Conservation (phyloP, 2,113 vertebrate genomes). For the Aramus guarauna region DNA sequence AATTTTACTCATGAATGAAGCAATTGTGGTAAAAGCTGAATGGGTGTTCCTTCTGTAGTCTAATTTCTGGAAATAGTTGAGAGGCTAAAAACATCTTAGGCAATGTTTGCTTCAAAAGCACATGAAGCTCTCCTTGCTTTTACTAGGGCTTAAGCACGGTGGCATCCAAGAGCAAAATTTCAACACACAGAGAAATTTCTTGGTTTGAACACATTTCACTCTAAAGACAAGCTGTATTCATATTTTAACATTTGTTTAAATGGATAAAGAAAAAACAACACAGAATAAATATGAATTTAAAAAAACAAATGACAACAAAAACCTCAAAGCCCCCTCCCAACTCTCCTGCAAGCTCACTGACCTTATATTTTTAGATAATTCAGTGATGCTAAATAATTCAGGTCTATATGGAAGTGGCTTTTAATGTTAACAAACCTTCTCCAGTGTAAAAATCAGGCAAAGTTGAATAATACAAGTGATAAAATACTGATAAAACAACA, state of each 20-base stretch:
- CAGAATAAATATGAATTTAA: not conserved
- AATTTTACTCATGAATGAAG: constrained; percentile 47
- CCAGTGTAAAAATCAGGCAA: not conserved
- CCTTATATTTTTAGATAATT: not conserved
- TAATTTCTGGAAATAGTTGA: constrained; percentile 33
- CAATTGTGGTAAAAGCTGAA: constrained; percentile 40
- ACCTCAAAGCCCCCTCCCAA: rapidly evolving
- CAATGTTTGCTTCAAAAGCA: constrained; percentile 21
- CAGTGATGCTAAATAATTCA: not conserved
- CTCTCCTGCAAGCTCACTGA: not conserved
- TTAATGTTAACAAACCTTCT: not conserved
- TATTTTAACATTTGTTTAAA: not conserved
- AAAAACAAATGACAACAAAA: not conserved
- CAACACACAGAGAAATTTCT: not conserved
- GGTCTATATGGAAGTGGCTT: not conserved
- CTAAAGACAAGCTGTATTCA: not conserved
- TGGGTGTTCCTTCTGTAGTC: not conserved
- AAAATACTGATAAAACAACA: not conserved
- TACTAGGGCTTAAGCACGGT: not conserved
- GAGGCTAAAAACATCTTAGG: constrained; percentile 14
- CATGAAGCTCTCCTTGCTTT: not conserved
- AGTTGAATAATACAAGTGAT: not conserved
- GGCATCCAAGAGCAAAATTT: not conserved
- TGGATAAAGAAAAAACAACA: not conserved
- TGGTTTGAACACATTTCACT: not conserved